Evolutionary conservation across 2,888 invertebrate genomes (phyloP).

Genomic region (Cryptocephalus primarius): DNA sequence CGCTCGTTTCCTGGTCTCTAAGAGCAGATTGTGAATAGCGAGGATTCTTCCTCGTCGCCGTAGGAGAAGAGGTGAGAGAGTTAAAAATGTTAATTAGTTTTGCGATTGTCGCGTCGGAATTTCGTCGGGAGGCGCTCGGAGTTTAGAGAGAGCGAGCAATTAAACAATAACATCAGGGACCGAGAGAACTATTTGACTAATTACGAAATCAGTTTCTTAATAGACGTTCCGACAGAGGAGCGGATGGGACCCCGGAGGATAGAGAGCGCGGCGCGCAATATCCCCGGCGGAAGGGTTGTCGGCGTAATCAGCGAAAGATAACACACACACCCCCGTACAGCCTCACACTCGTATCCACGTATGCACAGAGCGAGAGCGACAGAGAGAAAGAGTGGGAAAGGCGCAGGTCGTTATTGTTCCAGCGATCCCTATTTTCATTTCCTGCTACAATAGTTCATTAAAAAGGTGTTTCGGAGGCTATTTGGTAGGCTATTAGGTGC

Average conservation of each 20-base stretch:
- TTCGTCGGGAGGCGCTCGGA: not conserved
- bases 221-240: constrained; percentile 25
- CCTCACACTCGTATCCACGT: constrained; percentile 10
- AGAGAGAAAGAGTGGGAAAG: constrained; percentile 16
- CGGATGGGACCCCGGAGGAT: constrained; percentile 24
- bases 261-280: constrained; percentile 10
- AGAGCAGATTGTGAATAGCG: too few relatives aligned
- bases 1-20: too few relatives aligned
- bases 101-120: constrained; percentile 16
- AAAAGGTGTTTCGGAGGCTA: constrained; percentile 63
- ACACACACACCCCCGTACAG: not conserved
- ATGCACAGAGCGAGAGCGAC: constrained; percentile 13
- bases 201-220: constrained; percentile 31
- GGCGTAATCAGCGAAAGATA: constrained; percentile 14
- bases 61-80: not conserved
- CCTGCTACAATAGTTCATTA: constrained; percentile 53
- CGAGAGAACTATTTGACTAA: constrained; percentile 26
- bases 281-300: constrained; percentile 26
- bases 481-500: constrained; percentile 58
- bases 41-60: not conserved
- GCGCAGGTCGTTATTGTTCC: constrained; percentile 27
- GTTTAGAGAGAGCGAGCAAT: constrained; percentile 9
- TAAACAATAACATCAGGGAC: constrained; percentile 20
- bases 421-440: constrained; percentile 40
- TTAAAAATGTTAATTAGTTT: constrained; percentile 35